Conservation (phyloP, 2,113 vertebrate species). For the Miniopterus natalensis region DNA sequence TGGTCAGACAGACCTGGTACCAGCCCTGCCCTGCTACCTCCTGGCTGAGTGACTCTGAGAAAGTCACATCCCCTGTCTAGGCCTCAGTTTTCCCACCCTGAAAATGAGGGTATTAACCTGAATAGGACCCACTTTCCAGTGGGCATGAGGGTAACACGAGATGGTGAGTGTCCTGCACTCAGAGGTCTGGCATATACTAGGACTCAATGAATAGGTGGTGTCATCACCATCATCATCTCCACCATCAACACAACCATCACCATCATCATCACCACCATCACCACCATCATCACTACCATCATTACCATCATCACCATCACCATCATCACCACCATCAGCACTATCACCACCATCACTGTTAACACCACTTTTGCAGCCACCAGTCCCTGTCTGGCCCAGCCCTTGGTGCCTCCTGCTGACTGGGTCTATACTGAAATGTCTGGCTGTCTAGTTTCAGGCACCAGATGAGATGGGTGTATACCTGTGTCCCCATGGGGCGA, state of each 20-base stretch:
- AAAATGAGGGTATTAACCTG: background rate
- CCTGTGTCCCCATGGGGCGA: accelerated
- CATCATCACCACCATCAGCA: background rate
- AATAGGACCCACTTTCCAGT: accelerated
- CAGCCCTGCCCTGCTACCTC: background rate
- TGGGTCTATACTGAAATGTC: accelerated
- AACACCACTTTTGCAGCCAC: background rate
- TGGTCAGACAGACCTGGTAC: background rate
- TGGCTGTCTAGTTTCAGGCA: background rate
- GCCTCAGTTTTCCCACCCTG: background rate
- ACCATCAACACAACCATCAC: accelerated
- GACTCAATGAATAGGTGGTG: background rate
- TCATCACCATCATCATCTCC: accelerated
- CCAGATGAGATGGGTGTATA: accelerated
- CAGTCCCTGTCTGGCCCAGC: background rate
- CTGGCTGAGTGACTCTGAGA: background rate
- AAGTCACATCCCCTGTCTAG: background rate
- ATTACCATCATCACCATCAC: accelerated
- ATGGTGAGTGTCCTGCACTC: background rate
- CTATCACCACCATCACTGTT: accelerated
- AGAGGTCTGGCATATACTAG: background rate
- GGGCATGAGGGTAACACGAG: background rate
- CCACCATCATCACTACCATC: accelerated
- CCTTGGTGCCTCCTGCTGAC: background rate
- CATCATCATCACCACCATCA: accelerated